These are phyloP conservation scores for Taenioides sp. DNA, from an alignment of 2,797 vertebrate species.

Conservation along the genomic window DNA sequence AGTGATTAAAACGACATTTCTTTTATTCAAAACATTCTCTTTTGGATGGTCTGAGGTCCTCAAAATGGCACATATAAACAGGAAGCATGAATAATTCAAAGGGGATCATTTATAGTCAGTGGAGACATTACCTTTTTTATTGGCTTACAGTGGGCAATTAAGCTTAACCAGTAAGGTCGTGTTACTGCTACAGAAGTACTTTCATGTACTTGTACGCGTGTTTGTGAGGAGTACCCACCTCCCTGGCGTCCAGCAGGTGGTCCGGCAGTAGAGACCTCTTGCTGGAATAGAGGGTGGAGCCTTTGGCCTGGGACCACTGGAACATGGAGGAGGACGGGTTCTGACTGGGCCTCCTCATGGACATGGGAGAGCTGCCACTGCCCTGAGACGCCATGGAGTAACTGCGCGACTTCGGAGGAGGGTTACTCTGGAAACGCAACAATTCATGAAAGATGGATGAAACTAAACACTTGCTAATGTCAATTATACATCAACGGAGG, in stretches of 20 bases:
- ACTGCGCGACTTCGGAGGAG: conserved; percentile 92
- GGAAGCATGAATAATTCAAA: too few relatives aligned
- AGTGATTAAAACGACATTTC: too few relatives aligned
- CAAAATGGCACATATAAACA: too few relatives aligned
- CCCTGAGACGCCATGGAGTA: conserved; percentile 94
- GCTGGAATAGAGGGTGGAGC: conserved; percentile 80
- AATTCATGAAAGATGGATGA: neutral
- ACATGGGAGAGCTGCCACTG: conserved; percentile 90
- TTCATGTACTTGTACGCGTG: neutral
- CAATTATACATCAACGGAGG: too few relatives aligned
- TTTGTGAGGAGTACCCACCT: conserved; percentile 73
- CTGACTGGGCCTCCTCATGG: conserved; percentile 88
- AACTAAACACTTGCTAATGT: neutral
- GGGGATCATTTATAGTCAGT: too few relatives aligned
- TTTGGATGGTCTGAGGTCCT: too few relatives aligned
- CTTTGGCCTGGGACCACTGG: conserved; percentile 82
- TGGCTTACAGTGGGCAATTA: too few relatives aligned
- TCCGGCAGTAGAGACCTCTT: conserved; percentile 90
- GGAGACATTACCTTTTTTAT: too few relatives aligned
- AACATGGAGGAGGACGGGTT: conserved; percentile 83
- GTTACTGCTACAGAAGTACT: neutral
- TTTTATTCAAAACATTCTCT: too few relatives aligned
- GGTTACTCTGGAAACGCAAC: conserved; percentile 84
- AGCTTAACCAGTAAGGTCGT: too few relatives aligned
- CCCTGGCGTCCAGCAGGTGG: conserved; percentile 92